Conservation (phyloP, 1,140 invertebrate genomes). For the Drosophila erecta region DNA sequence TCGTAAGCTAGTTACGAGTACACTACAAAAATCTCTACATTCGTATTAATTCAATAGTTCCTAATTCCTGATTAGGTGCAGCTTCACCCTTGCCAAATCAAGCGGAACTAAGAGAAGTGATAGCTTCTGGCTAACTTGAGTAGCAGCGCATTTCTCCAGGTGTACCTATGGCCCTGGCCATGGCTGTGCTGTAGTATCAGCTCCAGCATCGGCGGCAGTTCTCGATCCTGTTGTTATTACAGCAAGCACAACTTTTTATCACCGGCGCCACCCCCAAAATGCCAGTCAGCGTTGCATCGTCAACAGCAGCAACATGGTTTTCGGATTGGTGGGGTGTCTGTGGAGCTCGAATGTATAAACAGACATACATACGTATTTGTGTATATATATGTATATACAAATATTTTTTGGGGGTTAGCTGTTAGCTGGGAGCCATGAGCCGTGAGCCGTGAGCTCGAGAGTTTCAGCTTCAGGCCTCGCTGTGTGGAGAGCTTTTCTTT, state of each 20-base stretch:
- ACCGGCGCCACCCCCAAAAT: conserved; percentile 77
- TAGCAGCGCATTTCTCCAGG: background rate
- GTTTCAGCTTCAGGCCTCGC: conserved; percentile 28
- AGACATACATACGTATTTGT: background rate
- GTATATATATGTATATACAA: background rate
- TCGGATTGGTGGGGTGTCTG: background rate
- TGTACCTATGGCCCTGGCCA: background rate
- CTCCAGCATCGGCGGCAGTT: conserved; percentile 29
- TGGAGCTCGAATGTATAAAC: background rate
- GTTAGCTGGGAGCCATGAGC: conserved; percentile 41
- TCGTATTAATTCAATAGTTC: no score
- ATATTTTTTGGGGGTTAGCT: background rate
- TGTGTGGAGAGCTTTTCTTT: conserved; percentile 59
- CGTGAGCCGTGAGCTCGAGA: conserved; percentile 47
- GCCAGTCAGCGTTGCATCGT: conserved; percentile 78
- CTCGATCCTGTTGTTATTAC: conserved; percentile 74
- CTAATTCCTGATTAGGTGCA: no score
- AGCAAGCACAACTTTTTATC: conserved; percentile 80
- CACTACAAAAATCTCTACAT: background rate
- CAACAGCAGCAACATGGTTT: conserved; percentile 41
- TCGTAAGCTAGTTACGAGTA: background rate
- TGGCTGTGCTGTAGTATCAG: conserved; percentile 15
- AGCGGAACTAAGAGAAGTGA: no score
- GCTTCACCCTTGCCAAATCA: no score
- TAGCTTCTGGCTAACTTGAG: no score